A percentile compares a stretch with the other conserved stretches of the same genome.
These are phyloP conservation scores for Galagoides demidoff DNA, from an alignment of 2,797 vertebrate genomes.

Conservation along the genomic window DNA sequence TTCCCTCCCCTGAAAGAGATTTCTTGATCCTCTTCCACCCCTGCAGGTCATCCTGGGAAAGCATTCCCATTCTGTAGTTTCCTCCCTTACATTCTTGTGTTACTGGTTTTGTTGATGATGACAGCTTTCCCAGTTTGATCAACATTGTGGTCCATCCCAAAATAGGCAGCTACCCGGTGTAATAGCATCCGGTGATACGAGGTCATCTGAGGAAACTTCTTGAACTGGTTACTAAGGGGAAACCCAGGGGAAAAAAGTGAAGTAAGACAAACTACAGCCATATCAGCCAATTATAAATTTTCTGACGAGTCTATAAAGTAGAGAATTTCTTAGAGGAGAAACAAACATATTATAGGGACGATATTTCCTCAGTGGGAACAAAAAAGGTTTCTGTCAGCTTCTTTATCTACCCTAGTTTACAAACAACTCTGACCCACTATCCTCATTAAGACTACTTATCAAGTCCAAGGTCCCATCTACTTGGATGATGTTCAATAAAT, in stretches of 20 bases:
- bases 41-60: slow-evolving; percentile 1
- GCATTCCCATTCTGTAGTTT: slow-evolving; percentile 12
- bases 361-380: slow-evolving; percentile 58
- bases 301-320: slow-evolving; percentile 34
- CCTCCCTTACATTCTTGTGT: slow-evolving; percentile 95
- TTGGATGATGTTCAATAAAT: slow-evolving; percentile 13
- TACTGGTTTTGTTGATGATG: slow-evolving; percentile 99
- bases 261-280: slow-evolving; percentile 30
- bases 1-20: background rate
- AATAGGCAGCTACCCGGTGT: slow-evolving; percentile 98
- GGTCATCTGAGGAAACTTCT: slow-evolving; percentile 99
- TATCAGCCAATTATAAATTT: slow-evolving; percentile 53
- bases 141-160: slow-evolving; percentile 99
- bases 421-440: slow-evolving; percentile 3
- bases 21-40: slow-evolving; percentile 11
- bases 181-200: slow-evolving; percentile 99
- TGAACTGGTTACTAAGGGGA: slow-evolving; percentile 95
- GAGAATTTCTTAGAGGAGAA: slow-evolving; percentile 46
- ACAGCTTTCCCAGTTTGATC: slow-evolving; percentile 99
- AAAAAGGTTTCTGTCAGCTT: slow-evolving; percentile 54
- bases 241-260: background rate
- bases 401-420: slow-evolving; percentile 20
- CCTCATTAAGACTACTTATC: slow-evolving; percentile 23
- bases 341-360: slow-evolving; percentile 41
- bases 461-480: background rate